Conservation (phyloP, 2,888 invertebrate species). For the Nephrotoma guestfalica region DNA sequence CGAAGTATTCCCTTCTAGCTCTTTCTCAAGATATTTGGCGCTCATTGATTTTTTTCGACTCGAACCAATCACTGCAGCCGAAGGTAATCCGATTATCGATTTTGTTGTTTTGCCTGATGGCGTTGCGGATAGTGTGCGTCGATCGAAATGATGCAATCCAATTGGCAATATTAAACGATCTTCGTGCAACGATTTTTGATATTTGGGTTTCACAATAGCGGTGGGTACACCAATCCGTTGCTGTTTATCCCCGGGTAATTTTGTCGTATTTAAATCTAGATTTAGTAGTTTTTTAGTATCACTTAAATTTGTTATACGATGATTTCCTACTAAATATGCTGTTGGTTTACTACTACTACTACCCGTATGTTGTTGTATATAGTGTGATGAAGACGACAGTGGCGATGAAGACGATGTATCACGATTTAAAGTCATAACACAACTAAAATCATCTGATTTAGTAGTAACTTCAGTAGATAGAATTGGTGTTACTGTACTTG, state of each 20-base stretch:
- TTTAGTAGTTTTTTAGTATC: not conserved
- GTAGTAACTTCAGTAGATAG: not conserved
- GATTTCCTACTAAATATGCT: not conserved
- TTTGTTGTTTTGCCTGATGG: slow-evolving; percentile 9
- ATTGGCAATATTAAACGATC: slow-evolving; percentile 27
- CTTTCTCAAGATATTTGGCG: slow-evolving; percentile 10
- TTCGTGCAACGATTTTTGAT: slow-evolving; percentile 25
- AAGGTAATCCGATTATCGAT: slow-evolving; percentile 4
- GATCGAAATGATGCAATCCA: slow-evolving; percentile 15
- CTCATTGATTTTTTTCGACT: slow-evolving; percentile 5
- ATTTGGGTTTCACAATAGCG: slow-evolving; percentile 22
- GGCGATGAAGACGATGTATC: not conserved
- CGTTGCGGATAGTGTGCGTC: not conserved
- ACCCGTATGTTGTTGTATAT: not conserved
- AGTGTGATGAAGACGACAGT: not conserved
- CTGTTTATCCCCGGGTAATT: not conserved
- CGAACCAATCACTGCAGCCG: not conserved
- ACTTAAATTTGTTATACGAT: not conserved
- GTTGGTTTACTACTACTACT: not conserved
- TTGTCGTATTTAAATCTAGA: not conserved
- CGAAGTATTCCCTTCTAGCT: slow-evolving; percentile 9
- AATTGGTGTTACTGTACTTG: not conserved
- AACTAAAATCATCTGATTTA: not conserved
- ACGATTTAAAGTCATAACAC: not conserved
- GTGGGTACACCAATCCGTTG: slow-evolving; percentile 14